Evolutionary conservation across 2,797 vertebrate genomes (phyloP), one percentile per base, ranked within the genome.

Genomic region (Cynodonichthys magdalenae): DNA sequence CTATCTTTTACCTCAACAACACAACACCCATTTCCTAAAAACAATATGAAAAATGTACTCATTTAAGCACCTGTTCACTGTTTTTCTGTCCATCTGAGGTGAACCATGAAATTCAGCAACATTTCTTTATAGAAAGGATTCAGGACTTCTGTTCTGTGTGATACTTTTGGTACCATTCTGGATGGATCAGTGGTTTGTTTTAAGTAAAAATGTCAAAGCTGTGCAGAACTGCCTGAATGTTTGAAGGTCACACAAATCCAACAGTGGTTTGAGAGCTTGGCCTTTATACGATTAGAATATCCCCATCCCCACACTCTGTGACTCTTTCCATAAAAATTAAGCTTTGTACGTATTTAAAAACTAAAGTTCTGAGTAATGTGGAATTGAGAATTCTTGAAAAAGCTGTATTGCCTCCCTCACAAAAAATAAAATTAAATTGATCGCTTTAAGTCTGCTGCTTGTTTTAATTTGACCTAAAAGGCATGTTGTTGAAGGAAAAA

Each of bases 151-250:
- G 6, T 12, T 17, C 41, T 17, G 36, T 55, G 4, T 44, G 12
- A 28, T 27, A 17, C 20, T 11, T 6, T 44, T 4, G 27, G 10
- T 18, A 28, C 39, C 15, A 17, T 10, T 5, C 8, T 44, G 41
- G 39, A 28, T 44, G 41, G 39, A 56, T 44, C 15, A 15, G 19
- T 41, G 53, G 20, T 5, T 44, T 44, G 41, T 20, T 56, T 42
- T 42, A 36, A 56, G 53, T 44, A 41, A 44, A 42, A 56, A 42
- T 45, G 28, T 57, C 41, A 41, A 29, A 57, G 41, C 45, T 15
- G 28, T 29, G 24, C 24, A 57, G 28, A 17, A 6, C 27, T 28
- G 24, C 41, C 14, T 57, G 41, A 45, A 45, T 45, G 24, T 57
- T 57, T 29, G 41, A 57, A 57, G 41, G 41, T 57, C 54, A 29